phyloP scores from a whole-genome alignment of 2,797 vertebrate species.

The Gallirallus australis region DNA sequence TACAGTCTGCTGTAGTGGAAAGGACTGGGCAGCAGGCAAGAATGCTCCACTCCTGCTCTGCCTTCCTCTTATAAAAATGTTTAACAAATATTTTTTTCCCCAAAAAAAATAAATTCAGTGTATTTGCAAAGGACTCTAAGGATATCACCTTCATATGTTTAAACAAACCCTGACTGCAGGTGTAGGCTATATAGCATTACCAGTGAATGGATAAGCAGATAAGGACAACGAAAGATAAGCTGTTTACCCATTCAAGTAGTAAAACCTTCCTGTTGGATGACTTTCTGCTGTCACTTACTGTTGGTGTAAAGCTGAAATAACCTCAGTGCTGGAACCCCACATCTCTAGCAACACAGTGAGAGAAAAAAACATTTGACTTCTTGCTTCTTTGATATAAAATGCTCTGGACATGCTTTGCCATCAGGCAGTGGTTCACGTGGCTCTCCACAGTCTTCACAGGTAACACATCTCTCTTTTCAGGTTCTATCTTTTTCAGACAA shows the following conservation, averaged over 20 bases:
- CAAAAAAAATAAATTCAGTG: neutral
- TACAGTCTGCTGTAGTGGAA: neutral
- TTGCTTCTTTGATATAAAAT: neutral
- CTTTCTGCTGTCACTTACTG: neutral
- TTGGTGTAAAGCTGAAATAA: neutral
- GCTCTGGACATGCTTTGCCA: neutral
- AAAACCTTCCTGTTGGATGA: neutral
- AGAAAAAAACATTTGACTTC: neutral
- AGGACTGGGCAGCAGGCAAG: neutral
- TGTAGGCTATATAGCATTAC: neutral
- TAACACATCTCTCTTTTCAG: neutral
- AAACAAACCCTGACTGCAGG: neutral
- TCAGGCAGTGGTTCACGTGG: neutral
- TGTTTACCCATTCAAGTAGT: neutral
- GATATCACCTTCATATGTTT: neutral
- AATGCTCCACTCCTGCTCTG: neutral
- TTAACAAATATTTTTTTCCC: neutral
- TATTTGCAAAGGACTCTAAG: neutral
- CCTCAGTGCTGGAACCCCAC: neutral
- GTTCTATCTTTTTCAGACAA: neutral
- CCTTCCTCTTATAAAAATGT: neutral
- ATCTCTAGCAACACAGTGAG: neutral
- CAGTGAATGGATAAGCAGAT: neutral
- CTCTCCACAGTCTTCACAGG: neutral
- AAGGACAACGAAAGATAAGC: conserved; percentile 9